Evolutionary conservation across 1,140 invertebrate genomes (phyloP), one percentile per base, ranked within the genome.

Genomic region (Melipona quadrifasciata): DNA sequence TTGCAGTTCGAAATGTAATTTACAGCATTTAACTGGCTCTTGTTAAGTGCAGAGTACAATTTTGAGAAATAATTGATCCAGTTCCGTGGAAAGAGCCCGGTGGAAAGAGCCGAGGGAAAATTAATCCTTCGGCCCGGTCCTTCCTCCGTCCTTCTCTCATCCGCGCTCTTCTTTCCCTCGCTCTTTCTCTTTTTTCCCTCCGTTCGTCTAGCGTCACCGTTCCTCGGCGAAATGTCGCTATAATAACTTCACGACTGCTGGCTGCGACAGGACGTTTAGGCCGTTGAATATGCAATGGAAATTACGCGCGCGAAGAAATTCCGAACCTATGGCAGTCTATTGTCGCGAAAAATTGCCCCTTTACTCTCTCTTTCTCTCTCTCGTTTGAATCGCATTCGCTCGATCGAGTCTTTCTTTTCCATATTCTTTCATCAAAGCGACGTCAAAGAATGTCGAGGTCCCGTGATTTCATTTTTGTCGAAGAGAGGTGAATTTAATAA

Each of bases 171-270:
- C 21, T 71, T 47, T 31, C 21, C 10, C 6, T 27, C 11, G 8
- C 47, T 39, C 34, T 17, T 57, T 17, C 39, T 47, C 39, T 47
- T 47, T 47, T 47, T 47, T 39, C 39, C 39, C 39, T 47, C 8
- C 39, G 39, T 47, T 47, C 39, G 39, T 47, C 39, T 47, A 39
- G 16, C 70, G 82, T 87, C 85, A 83, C 82, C 74, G 82, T 85
- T 86, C 77, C 81, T 47, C 58, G 73, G 72, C 86, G 73, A 82
- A 85, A 86, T 79, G 80, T 77, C 87, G 84, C 83, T 87, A 87
- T 87, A 91, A 91, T 91, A 91, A 91, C 90, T 91, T 91, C 80
- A 80, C 85, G 85, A 89, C 90, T 91, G 88, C 90, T 91, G 90
- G 82, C 90, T 86, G 86, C 86, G 90, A 89, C 88, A 82, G 86